Conservation (phyloP, 2,888 invertebrate species). For the Agriotes lineatus region DNA sequence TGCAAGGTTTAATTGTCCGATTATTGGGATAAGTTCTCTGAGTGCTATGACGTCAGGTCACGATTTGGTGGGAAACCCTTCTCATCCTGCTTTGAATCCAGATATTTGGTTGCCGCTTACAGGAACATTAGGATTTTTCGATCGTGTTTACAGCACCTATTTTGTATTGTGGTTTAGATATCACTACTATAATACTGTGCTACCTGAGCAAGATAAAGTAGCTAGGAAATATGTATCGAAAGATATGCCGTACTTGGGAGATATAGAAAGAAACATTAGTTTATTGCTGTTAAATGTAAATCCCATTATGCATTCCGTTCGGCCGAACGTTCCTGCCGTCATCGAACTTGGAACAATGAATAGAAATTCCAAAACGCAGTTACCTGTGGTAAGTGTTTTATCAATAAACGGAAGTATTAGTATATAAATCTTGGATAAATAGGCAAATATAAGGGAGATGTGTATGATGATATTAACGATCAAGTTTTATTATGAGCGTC, state of each 20-base stretch:
- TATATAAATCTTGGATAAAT: too few species aligned
- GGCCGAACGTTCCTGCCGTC: slow-evolving; percentile 58
- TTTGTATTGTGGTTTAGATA: slow-evolving; percentile 53
- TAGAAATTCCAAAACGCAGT: slow-evolving; percentile 51
- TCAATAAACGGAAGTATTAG: too few species aligned
- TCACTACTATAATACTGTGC: slow-evolving; percentile 50
- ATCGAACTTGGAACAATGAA: slow-evolving; percentile 57
- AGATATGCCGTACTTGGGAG: slow-evolving; percentile 57
- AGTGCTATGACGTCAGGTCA: slow-evolving; percentile 52
- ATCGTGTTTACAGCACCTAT: slow-evolving; percentile 55
- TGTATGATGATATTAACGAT: too few species aligned
- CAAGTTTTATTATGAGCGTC: too few species aligned
- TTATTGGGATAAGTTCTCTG: slow-evolving; percentile 53
- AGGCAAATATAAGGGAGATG: too few species aligned
- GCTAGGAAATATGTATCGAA: slow-evolving; percentile 58
- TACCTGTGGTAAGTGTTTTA: slow-evolving; percentile 56
- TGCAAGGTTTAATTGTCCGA: slow-evolving; percentile 46
- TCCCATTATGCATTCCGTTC: slow-evolving; percentile 55
- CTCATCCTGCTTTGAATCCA: slow-evolving; percentile 54
- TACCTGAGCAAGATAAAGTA: slow-evolving; percentile 54
- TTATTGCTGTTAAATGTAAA: slow-evolving; percentile 58
- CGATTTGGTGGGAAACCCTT: slow-evolving; percentile 52
- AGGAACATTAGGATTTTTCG: slow-evolving; percentile 65
- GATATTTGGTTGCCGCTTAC: slow-evolving; percentile 55
- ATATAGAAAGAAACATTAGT: slow-evolving; percentile 58